Percentiles rank a stretch among this genome's conserved stretches.
These are phyloP conservation scores for Prenolepis imparis DNA, from an alignment of 2,888 invertebrate genomes.

Conservation along the genomic window DNA sequence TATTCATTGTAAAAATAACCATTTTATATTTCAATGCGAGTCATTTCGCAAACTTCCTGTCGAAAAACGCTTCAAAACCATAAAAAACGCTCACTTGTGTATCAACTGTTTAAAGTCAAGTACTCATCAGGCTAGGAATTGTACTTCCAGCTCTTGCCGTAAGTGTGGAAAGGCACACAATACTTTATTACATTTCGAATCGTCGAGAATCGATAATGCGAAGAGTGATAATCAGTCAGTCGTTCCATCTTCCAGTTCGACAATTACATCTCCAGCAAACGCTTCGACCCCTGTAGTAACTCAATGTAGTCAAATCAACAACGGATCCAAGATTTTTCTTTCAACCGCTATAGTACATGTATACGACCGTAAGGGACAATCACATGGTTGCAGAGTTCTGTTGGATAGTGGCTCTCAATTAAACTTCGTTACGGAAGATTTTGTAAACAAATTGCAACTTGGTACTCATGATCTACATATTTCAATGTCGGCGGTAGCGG, in stretches of 20 bases:
- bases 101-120: background rate
- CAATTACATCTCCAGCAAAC: too few relatives aligned
- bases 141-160: background rate
- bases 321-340: background rate
- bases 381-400: background rate
- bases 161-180: background rate
- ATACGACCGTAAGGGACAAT: background rate
- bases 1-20: background rate
- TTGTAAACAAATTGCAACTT: background rate
- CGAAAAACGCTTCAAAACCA: background rate
- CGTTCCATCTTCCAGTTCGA: too few relatives aligned
- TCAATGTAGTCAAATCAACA: background rate
- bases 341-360: background rate
- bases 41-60: background rate
- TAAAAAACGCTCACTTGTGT: background rate
- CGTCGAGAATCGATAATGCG: background rate
- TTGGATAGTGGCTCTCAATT: background rate
- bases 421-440: background rate
- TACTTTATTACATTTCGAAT: background rate
- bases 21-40: constrained; percentile 5
- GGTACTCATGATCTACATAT: background rate
- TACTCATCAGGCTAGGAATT: background rate
- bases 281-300: background rate
- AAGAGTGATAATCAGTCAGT: too few relatives aligned
- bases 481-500: background rate